Evolutionary conservation across 2,797 vertebrate species (phyloP).

Genomic region (Spea hammondii): DNA sequence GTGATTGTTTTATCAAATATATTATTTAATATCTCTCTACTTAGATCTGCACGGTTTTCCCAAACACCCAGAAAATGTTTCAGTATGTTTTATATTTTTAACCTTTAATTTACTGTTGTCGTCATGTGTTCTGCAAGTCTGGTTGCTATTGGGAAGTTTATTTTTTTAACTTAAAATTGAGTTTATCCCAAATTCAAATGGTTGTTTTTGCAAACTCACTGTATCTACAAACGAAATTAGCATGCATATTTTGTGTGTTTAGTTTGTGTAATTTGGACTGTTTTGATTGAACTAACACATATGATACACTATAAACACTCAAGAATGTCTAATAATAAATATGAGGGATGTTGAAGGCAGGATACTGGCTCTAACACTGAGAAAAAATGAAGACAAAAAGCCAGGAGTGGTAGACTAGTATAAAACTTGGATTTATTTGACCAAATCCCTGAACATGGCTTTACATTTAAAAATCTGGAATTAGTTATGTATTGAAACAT

Average conservation of each 20-base stretch:
- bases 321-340: constrained; percentile 52
- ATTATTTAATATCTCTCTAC: background rate
- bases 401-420: constrained; percentile 9
- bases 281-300: constrained; percentile 52
- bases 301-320: constrained; percentile 45
- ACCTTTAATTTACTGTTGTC: constrained; percentile 20
- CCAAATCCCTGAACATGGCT: constrained; percentile 29
- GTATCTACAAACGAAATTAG: constrained; percentile 53
- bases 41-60: background rate
- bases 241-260: constrained; percentile 51
- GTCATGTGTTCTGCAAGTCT: constrained; percentile 35
- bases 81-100: constrained; percentile 12
- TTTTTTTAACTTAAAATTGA: constrained; percentile 46
- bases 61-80: background rate
- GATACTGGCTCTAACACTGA: constrained; percentile 17
- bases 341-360: constrained; percentile 29
- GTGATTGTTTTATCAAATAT: background rate
- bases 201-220: constrained; percentile 53
- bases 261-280: constrained; percentile 52
- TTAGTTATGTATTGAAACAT: constrained; percentile 37
- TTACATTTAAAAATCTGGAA: constrained; percentile 42
- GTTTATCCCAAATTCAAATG: constrained; percentile 52
- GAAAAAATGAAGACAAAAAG: constrained; percentile 6
- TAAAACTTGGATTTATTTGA: constrained; percentile 34
- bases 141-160: constrained; percentile 29